Evolutionary conservation across 2,113 vertebrate species (phyloP).

Genomic region (Percina caprodes): DNA sequence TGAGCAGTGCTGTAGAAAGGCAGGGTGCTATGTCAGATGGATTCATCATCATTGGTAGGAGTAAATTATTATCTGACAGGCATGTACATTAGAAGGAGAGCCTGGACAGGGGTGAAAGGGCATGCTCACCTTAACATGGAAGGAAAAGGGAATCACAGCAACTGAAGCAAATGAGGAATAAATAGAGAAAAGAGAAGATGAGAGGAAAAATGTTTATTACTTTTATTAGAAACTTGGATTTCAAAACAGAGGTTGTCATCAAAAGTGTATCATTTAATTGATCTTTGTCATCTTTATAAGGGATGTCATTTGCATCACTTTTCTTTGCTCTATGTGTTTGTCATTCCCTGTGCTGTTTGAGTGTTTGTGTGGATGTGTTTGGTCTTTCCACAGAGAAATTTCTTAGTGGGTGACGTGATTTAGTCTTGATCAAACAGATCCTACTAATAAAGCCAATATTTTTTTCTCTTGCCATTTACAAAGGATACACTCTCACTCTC

Average conservation of each 20-base stretch:
- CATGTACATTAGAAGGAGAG: slow-evolving; percentile 29
- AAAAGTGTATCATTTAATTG: slow-evolving; percentile 36
- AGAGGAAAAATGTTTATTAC: slow-evolving; percentile 48
- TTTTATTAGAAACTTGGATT: slow-evolving; percentile 45
- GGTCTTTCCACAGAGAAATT: background rate
- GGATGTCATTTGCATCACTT: slow-evolving; percentile 54
- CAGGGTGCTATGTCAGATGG: slow-evolving; percentile 27
- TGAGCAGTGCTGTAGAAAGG: slow-evolving; percentile 3
- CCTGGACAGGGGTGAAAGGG: slow-evolving; percentile 29
- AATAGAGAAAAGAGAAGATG: slow-evolving; percentile 28
- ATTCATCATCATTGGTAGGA: slow-evolving; percentile 52
- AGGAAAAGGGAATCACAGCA: slow-evolving; percentile 12
- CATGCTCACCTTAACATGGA: slow-evolving; percentile 13
- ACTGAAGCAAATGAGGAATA: slow-evolving; percentile 12
- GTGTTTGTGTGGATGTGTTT: background rate
- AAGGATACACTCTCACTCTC: background rate
- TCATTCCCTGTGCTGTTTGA: background rate
- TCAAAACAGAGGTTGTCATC: slow-evolving; percentile 27
- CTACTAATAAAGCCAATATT: slow-evolving; percentile 5
- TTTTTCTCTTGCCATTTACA: background rate
- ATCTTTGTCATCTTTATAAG: slow-evolving; percentile 45
- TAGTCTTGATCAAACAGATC: slow-evolving; percentile 6
- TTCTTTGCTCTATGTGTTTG: slow-evolving; percentile 21
- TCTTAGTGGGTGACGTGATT: background rate
- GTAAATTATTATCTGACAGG: slow-evolving; percentile 52